Evolutionary conservation across 2,888 invertebrate genomes (phyloP), one percentile per base, ranked within the genome.

Genomic region (Mamestra brassicae): DNA sequence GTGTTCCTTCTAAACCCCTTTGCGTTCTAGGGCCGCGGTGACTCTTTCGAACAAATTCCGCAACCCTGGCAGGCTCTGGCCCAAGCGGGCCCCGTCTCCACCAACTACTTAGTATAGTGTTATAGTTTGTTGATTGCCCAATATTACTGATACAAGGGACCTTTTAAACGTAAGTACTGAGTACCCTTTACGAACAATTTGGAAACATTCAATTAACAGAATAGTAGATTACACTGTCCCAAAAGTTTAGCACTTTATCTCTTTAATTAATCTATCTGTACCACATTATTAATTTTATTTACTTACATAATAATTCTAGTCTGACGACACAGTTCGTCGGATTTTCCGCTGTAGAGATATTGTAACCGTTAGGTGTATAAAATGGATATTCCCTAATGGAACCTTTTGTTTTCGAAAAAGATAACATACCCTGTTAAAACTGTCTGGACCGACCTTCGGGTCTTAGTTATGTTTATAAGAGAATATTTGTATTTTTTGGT

Each of bases 321-420:
- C 17, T 45, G 52, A 54, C 10, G 36, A 38, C 26, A 52, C 38
- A 47, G 34, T 71, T 26, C 42, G 2, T 79, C n/a, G 7, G 11
- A 42, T 26, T 61, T 15, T 55, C 7, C 26, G 26, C 26, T 38
- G 10, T 4, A 55, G 3, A 3, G 15, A 47, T 47, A 26, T 13
- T 42, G 15, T 13, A 52, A 47, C 60, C n/a, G 15, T 52, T 54
- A 47, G 11, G 54, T 57, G 57, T 57, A 26, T 26, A 26, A 77
- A 82, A 70, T 76, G 38, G 78, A 82, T 65, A 69, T 69, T 62
- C 69, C 52, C 78, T 76, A 69, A 65, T 65, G 82, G 69, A 76
- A 38, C 60, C 76, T 76, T 78, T 76, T 57, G 55, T 79, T 82
- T 77, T 50, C 38, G 26, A 61, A 64, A 76, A 65, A 64, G 45